Evolutionary conservation across 2,797 vertebrate genomes (phyloP).

Genomic region (Pteronotus mesoamericanus): DNA sequence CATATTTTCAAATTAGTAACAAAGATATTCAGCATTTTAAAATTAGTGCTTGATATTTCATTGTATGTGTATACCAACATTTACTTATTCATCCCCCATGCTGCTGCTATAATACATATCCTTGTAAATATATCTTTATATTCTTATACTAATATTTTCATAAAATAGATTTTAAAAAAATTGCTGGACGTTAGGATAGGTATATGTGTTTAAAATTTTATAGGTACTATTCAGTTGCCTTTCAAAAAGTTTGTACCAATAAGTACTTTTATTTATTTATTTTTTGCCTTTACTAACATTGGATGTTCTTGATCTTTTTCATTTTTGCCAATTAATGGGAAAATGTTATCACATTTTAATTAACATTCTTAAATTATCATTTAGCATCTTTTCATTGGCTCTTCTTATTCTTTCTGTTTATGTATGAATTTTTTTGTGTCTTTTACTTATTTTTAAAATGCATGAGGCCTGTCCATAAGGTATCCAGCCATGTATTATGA

Average conservation of each 20-base stretch:
- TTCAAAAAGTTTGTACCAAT: background rate
- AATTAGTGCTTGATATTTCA: background rate
- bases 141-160: background rate
- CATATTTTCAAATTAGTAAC: background rate
- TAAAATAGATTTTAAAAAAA: background rate
- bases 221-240: background rate
- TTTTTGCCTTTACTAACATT: background rate
- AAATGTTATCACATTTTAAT: background rate
- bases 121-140: background rate
- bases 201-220: background rate
- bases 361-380: background rate
- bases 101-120: background rate
- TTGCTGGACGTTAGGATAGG: background rate
- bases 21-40: constrained; percentile 2
- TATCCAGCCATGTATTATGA: background rate
- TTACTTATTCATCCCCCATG: background rate
- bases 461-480: background rate
- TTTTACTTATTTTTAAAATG: background rate
- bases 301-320: background rate
- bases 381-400: background rate
- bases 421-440: background rate
- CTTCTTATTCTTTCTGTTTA: background rate
- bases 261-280: background rate
- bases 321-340: background rate
- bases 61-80: background rate